Evolutionary conservation across 2,797 vertebrate species (phyloP).

Genomic region (Acrossocheilus fasciatus): DNA sequence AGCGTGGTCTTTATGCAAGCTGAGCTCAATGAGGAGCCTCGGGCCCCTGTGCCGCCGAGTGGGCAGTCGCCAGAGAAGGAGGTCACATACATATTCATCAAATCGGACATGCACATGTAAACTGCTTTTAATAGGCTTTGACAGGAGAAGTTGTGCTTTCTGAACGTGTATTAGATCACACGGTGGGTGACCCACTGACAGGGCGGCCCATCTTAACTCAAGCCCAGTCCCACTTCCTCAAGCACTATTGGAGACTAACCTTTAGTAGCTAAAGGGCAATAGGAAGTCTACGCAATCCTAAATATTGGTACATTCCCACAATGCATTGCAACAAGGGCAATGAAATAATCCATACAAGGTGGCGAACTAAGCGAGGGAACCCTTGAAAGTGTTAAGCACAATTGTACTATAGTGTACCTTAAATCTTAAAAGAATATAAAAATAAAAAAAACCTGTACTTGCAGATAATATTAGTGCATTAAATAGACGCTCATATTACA

Average conservation of each 20-base stretch:
- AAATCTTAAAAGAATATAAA: neutral
- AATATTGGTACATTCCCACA: neutral
- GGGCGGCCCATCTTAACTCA: slow-evolving; percentile 39
- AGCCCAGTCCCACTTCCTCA: neutral
- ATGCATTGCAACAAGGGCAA: neutral
- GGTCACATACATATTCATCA: slow-evolving; percentile 99
- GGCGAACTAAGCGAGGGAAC: neutral
- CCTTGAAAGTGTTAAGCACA: neutral
- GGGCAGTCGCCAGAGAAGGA: slow-evolving; percentile 92
- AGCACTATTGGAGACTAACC: neutral
- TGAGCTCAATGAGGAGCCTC: slow-evolving; percentile 94
- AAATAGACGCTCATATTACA: too few relatives aligned
- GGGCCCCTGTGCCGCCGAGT: slow-evolving; percentile 79
- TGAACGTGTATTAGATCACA: slow-evolving; percentile 35
- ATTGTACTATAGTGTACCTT: neutral
- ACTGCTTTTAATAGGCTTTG: slow-evolving; percentile 96
- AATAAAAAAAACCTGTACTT: neutral
- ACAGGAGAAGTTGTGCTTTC: slow-evolving; percentile 83
- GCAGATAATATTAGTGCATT: neutral
- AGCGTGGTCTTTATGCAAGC: slow-evolving; percentile 86
- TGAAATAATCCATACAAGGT: neutral
- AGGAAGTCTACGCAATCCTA: neutral
- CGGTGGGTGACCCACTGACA: slow-evolving; percentile 46
- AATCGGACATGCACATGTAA: slow-evolving; percentile 97
- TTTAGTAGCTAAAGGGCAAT: neutral